Evolutionary conservation across 37 sponge, comb jelly and placozoan species (phyloP).

Genomic region (Spongilla lacustris): DNA sequence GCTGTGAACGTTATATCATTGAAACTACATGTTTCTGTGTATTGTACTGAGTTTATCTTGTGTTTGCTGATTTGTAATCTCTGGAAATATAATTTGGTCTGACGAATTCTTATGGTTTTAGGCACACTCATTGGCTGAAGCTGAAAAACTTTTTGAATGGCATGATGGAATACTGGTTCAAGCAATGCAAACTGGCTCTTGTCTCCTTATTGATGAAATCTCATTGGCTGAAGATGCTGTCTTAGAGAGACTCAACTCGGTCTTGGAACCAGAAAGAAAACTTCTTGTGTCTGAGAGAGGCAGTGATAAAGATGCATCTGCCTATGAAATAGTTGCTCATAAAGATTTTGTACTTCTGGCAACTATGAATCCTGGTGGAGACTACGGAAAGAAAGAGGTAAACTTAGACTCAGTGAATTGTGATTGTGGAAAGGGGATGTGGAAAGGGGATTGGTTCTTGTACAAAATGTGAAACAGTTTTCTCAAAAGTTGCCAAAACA

Average conservation of each 20-base stretch:
- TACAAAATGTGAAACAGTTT: too few species aligned
- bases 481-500: too few species aligned
- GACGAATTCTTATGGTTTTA: neutral
- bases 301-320: slow-evolving; percentile 35
- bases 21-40: too few species aligned
- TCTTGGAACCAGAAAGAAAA: slow-evolving; percentile 91
- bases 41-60: too few species aligned
- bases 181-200: slow-evolving; percentile 84
- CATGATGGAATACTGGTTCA: slow-evolving; percentile 90
- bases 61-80: neutral
- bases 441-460: neutral
- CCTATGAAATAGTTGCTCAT: slow-evolving; percentile 75
- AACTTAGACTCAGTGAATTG: neutral
- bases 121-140: neutral
- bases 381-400: slow-evolving; percentile 99
- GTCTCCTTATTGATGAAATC: slow-evolving; percentile 95
- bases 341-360: slow-evolving; percentile 83
- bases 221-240: slow-evolving; percentile 99
- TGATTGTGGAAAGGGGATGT: neutral
- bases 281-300: slow-evolving; percentile 91
- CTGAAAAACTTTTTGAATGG: slow-evolving; percentile 91
- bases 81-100: neutral
- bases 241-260: slow-evolving; percentile 94
- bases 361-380: slow-evolving; percentile 99
- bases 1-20: too few species aligned